Evolutionary conservation across 2,113 vertebrate species (phyloP).

Genomic region (Galemys pyrenaicus): DNA sequence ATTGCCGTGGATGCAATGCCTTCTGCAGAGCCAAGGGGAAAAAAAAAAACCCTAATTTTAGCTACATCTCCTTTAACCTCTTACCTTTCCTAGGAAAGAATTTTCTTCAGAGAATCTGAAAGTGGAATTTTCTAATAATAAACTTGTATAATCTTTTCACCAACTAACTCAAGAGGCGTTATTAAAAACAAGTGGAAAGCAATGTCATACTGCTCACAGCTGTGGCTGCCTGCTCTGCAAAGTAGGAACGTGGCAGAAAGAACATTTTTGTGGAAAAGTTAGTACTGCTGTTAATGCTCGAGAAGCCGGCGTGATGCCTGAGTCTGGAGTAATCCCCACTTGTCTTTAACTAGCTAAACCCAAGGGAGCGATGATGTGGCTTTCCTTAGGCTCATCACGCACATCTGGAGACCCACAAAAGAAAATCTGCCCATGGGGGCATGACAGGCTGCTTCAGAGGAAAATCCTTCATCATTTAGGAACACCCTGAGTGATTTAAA

Average conservation of each 20-base stretch:
- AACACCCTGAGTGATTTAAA: background rate
- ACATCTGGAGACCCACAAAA: background rate
- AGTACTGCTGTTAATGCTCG: background rate
- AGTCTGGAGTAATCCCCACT: background rate
- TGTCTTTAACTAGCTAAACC: background rate
- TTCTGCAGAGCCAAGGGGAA: background rate
- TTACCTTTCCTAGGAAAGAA: constrained; percentile 54
- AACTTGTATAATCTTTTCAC: constrained; percentile 59
- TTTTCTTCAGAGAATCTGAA: constrained; percentile 68
- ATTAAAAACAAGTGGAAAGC: constrained; percentile 18
- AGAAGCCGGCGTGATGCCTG: accelerated
- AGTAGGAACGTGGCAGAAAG: background rate
- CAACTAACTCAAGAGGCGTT: constrained; percentile 47
- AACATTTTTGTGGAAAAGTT: background rate
- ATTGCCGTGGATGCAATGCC: background rate
- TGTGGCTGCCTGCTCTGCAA: background rate
- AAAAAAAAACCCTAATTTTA: constrained; percentile 67
- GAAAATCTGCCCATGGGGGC: background rate
- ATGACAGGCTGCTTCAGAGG: background rate
- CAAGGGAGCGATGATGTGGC: accelerated
- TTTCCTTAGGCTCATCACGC: background rate
- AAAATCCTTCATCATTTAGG: background rate
- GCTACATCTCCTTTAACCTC: constrained; percentile 56
- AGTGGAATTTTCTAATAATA: constrained; percentile 71
- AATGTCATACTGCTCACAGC: background rate